phyloP scores from a whole-genome alignment of 2,888 invertebrate genomes.

The Andrena dorsata region DNA sequence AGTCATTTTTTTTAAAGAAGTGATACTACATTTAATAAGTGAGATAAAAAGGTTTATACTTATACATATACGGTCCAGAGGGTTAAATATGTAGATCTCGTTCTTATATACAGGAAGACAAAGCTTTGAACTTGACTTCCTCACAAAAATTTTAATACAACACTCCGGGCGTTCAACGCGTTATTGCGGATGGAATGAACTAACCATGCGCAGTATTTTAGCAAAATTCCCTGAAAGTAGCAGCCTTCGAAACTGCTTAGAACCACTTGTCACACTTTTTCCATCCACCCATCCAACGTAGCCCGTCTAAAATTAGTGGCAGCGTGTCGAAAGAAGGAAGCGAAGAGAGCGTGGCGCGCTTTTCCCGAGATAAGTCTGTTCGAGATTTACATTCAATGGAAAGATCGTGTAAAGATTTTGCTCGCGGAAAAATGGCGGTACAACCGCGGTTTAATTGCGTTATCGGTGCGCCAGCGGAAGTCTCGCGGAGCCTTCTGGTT shows the following conservation, averaged over 20 bases:
- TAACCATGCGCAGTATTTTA: too few relatives aligned
- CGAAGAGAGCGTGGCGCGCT: constrained; percentile 28
- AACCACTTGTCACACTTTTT: constrained; percentile 38
- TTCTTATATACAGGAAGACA: too few relatives aligned
- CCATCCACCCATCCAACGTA: constrained; percentile 12
- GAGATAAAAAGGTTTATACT: too few relatives aligned
- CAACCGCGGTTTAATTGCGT: constrained; percentile 60
- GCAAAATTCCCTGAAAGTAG: too few relatives aligned
- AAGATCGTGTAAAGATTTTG: constrained; percentile 72
- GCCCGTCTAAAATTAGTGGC: constrained; percentile 28
- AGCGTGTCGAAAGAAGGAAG: constrained; percentile 11
- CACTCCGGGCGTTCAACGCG: too few relatives aligned
- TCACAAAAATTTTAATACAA: too few relatives aligned
- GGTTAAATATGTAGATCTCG: too few relatives aligned
- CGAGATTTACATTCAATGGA: constrained; percentile 72
- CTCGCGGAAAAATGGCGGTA: constrained; percentile 61
- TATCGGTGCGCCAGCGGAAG: constrained; percentile 60
- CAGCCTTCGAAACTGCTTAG: not conserved
- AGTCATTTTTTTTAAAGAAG: too few relatives aligned
- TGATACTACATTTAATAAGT: too few relatives aligned
- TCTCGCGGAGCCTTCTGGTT: constrained; percentile 60
- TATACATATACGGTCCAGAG: too few relatives aligned
- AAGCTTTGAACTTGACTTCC: too few relatives aligned
- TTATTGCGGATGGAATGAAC: too few relatives aligned
- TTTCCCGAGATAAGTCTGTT: constrained; percentile 55